Evolutionary conservation across 2,888 invertebrate genomes (phyloP).

Genomic region (Stenchaetothrips biformis): DNA sequence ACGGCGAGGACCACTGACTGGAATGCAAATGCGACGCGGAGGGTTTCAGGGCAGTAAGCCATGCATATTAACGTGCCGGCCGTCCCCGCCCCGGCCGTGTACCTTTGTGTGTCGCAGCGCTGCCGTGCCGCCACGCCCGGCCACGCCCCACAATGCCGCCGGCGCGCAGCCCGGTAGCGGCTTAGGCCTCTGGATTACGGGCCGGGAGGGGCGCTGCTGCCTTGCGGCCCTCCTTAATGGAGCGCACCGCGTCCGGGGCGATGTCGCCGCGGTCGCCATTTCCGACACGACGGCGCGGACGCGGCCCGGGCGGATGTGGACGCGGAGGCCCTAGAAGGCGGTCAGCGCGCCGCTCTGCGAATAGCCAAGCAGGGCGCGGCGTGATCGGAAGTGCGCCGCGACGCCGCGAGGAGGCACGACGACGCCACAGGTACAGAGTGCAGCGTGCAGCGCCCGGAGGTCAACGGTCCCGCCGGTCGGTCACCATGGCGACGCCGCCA

Average conservation of each 20-base stretch:
- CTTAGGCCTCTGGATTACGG: no score
- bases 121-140: neutral
- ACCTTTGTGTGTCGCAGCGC: neutral
- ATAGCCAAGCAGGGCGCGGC: neutral
- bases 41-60: slow-evolving; percentile 11
- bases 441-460: neutral
- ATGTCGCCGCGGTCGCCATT: no score
- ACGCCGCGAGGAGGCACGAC: neutral
- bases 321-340: neutral
- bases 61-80: neutral
- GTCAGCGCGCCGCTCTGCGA: neutral
- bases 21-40: slow-evolving; percentile 1
- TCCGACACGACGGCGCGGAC: neutral
- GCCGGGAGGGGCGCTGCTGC: no score
- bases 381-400: neutral
- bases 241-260: no score
- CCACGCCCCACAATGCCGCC: neutral
- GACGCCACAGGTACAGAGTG: no score
- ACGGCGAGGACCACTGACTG: neutral
- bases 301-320: neutral
- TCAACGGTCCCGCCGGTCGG: neutral
- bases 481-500: no score
- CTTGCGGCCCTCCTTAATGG: no score
- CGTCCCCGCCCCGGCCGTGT: neutral
- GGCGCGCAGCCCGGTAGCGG: no score